Evolutionary conservation across 30 jellyfish, hydroid and myxozoan genomes (phyloP), one percentile per base, ranked within the genome.

Genomic region (Cassiopea andromeda): DNA sequence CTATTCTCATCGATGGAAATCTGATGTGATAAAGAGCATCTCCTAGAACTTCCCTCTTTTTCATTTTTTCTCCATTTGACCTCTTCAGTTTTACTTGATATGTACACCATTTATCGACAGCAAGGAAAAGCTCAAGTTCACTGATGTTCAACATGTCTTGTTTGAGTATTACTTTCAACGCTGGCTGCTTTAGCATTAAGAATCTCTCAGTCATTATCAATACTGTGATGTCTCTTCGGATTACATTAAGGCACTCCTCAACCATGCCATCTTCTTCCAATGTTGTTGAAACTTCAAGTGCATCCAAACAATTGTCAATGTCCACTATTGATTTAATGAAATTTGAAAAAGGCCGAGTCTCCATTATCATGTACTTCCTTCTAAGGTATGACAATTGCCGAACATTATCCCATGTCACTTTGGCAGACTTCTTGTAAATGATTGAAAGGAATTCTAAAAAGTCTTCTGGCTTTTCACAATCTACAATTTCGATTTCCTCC

Each of bases 21-120:
- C 87, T 43, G 4, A 78, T 50, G 38, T 10, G 16, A 48, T 78
- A 15, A 1, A 78, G 27, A 6, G 73, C 87, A 47, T 15, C 48
- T 38, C 87, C 87, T 8, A 78, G 59, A n/a, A 78, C 59, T 15
- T 78, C 87, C 48, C 70, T 54, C 17, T 78, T 78, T 18, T 27
- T 44, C 14, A 18, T 60, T 0, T 18, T 17, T 1, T 58, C 48
- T 10, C 45, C 87, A 10, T 49, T n/a, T 48, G 44, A 14, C 43
- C 48, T 43, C 43, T 57, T 16, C 60, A 7, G 12, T 2, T 38
- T 58, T 4, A 78, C 18, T n/a, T 78, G 87, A 60, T 78, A 27
- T 50, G n/a, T 2, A n/a, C 87, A 78, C 87, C 87, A 78, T 3
- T 18, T 78, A 6, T 50, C 75, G 38, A 78, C 77, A 8, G 87